A percentile compares a stretch with the other conserved stretches of the same genome.
Evolutionary conservation across 2,888 invertebrate genomes (phyloP).

Genomic region (Dusona sp.): DNA sequence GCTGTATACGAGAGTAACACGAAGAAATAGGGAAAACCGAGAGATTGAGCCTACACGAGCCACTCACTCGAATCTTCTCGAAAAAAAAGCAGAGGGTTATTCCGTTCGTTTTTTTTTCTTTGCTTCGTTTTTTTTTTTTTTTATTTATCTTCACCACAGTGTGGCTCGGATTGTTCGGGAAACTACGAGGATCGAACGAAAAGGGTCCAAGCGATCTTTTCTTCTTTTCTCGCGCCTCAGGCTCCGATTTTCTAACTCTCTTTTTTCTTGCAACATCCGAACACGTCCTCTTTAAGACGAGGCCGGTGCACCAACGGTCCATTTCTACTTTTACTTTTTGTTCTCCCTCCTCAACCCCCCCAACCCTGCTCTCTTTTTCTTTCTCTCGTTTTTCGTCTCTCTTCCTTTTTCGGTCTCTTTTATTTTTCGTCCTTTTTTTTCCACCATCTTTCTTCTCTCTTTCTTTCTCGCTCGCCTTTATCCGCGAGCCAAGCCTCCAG

Average conservation of each 20-base stretch:
- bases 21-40: slow-evolving; percentile 36
- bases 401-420: slow-evolving; percentile 42
- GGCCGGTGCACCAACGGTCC: slow-evolving; percentile 63
- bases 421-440: slow-evolving; percentile 44
- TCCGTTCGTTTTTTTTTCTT: background rate
- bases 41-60: slow-evolving; percentile 54
- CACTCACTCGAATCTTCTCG: slow-evolving; percentile 37
- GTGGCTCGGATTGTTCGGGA: slow-evolving; percentile 51
- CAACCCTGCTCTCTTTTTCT: slow-evolving; percentile 8
- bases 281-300: slow-evolving; percentile 75
- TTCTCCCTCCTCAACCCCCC: slow-evolving; percentile 39
- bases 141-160: slow-evolving; percentile 46
- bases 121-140: slow-evolving; percentile 20
- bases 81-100: slow-evolving; percentile 30
- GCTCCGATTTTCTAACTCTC: slow-evolving; percentile 16
- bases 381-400: slow-evolving; percentile 44
- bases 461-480: slow-evolving; percentile 63
- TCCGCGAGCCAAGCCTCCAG: slow-evolving; percentile 67
- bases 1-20: background rate
- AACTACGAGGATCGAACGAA: slow-evolving; percentile 45
- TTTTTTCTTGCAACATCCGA: slow-evolving; percentile 53
- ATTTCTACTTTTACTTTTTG: slow-evolving; percentile 65
- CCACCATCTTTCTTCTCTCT: slow-evolving; percentile 20
- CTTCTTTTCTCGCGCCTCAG: slow-evolving; percentile 37
- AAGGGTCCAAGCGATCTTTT: slow-evolving; percentile 31